Conservation (phyloP, 2,888 invertebrate species). For the Acronicta leporina region DNA sequence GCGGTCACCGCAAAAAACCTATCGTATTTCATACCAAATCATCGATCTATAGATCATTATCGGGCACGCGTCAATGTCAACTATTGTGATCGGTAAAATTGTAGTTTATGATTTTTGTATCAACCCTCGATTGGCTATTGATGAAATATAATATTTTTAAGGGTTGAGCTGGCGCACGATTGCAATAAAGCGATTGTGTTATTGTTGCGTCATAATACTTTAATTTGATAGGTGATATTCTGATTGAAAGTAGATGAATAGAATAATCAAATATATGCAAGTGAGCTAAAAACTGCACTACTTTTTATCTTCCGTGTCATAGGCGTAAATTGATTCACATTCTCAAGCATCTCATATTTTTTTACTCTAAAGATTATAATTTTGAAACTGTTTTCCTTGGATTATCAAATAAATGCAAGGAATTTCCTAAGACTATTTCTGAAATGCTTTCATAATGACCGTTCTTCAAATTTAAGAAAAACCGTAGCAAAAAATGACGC, state of each 20-base stretch:
- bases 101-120: constrained; percentile 74
- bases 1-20: constrained; percentile 72
- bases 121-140: constrained; percentile 63
- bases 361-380: too few species aligned
- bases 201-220: constrained; percentile 60
- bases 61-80: constrained; percentile 77
- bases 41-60: constrained; percentile 77
- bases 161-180: constrained; percentile 65
- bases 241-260: constrained; percentile 54
- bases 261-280: constrained; percentile 28
- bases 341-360: too few species aligned
- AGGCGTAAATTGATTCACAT: constrained; percentile 5
- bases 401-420: too few species aligned
- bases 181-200: constrained; percentile 66
- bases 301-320: too few species aligned
- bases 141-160: constrained; percentile 84
- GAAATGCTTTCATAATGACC: constrained; percentile 3
- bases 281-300: neutral
- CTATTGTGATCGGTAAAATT: constrained; percentile 72
- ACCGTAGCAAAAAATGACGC: neutral
- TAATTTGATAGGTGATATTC: constrained; percentile 58
- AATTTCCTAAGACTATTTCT: neutral
- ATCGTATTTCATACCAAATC: constrained; percentile 72
- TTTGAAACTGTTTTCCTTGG: too few species aligned
- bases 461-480: neutral